phyloP scores from a whole-genome alignment of 2,797 vertebrate species.

The Anguilla anguilla region DNA sequence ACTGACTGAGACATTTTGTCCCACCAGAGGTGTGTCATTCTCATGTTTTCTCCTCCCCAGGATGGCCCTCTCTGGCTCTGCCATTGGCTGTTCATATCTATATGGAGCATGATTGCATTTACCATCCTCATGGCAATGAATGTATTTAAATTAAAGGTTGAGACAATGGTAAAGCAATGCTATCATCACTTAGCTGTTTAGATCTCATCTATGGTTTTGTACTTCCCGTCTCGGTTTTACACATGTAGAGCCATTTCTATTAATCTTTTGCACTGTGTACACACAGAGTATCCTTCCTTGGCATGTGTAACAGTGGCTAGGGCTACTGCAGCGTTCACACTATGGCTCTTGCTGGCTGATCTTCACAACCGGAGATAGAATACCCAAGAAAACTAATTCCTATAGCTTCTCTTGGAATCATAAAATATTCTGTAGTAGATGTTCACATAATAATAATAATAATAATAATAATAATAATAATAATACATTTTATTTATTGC shows the following conservation, averaged over 20 bases:
- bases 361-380: too few species aligned
- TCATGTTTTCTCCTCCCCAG: neutral
- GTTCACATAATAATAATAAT: too few species aligned
- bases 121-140: slow-evolving; percentile 42
- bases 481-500: too few species aligned
- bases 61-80: neutral
- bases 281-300: neutral
- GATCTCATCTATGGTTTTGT: neutral
- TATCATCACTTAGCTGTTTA: neutral
- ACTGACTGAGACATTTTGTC: neutral
- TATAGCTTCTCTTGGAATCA: neutral
- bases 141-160: neutral
- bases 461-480: too few species aligned
- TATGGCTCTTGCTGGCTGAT: too few species aligned
- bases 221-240: neutral
- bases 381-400: too few species aligned
- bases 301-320: neutral
- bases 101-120: slow-evolving; percentile 27
- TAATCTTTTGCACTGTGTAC: neutral
- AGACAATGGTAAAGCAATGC: neutral
- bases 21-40: neutral
- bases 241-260: neutral
- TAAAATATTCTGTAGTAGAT: neutral
- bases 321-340: too few species aligned
- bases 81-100: neutral